Percentiles rank a stretch among this genome's conserved stretches.
Conservation (phyloP, 2,113 vertebrate genomes). For the Corydoras sp. region DNA sequence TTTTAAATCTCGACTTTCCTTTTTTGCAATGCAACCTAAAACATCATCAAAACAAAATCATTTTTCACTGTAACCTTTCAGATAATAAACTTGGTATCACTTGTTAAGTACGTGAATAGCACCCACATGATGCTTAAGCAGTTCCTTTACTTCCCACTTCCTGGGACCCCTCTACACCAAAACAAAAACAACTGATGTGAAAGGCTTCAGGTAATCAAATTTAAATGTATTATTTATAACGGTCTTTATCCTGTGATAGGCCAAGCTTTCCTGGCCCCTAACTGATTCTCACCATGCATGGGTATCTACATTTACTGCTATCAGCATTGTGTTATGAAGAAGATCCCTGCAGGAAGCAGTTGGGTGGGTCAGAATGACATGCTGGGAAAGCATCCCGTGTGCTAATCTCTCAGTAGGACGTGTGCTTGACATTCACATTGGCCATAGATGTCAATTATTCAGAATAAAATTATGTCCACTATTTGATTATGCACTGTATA, state of each 20-base stretch:
- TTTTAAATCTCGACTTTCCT: too few relatives aligned
- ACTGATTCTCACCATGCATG: conserved; percentile 42
- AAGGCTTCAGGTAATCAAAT: conserved; percentile 44
- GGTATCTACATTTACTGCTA: conserved; percentile 55
- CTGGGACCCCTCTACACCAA: neutral
- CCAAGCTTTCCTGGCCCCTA: conserved; percentile 16
- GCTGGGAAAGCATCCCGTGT: conserved; percentile 41
- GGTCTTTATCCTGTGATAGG: conserved; percentile 37
- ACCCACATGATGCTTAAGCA: conserved; percentile 27
- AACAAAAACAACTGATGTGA: conserved; percentile 55
- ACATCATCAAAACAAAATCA: neutral
- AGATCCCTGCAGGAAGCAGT: conserved; percentile 6
- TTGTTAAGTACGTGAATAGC: too few relatives aligned
- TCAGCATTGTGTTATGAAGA: conserved; percentile 46
- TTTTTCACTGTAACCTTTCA: conserved; percentile 39
- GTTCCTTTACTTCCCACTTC: conserved; percentile 38
- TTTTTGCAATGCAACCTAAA: too few relatives aligned
- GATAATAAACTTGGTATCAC: neutral
- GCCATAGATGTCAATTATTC: neutral
- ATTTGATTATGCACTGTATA: neutral
- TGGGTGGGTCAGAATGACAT: conserved; percentile 43
- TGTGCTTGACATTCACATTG: conserved; percentile 18
- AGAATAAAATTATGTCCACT: too few relatives aligned
- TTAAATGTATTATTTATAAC: conserved; percentile 59
- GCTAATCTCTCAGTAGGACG: conserved; percentile 25